phyloP scores from a whole-genome alignment of 64 coral and sea anemone species.

The Acropora tenuis region DNA sequence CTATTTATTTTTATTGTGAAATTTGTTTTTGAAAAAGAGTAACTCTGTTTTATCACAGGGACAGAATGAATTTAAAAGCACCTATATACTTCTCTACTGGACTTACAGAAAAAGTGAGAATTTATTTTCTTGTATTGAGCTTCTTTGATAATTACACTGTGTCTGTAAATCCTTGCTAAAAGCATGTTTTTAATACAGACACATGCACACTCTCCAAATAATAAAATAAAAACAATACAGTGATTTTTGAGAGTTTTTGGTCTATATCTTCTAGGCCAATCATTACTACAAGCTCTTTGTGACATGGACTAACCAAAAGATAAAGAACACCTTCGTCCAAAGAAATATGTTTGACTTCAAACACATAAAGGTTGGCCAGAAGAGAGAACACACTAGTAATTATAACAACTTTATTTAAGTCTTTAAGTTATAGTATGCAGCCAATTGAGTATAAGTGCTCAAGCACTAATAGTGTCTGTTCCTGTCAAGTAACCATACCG shows the following conservation, averaged over 20 bases:
- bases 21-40: no score
- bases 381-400: no score
- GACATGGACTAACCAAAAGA: constrained; percentile 99
- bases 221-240: no score
- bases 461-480: no score
- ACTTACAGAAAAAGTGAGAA: constrained; percentile 89
- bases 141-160: no score
- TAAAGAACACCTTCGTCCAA: constrained; percentile 98
- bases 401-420: no score
- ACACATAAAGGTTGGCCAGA: constrained; percentile 85
- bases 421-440: no score
- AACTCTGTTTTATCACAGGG: constrained; percentile 55
- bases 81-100: constrained; percentile 98
- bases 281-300: constrained; percentile 99
- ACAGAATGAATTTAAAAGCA: constrained; percentile 97
- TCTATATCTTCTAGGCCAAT: constrained; percentile 64
- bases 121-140: background rate
- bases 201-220: no score
- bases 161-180: background rate
- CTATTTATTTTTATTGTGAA: no score
- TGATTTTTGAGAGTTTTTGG: no score
- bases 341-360: constrained; percentile 99
- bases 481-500: no score
- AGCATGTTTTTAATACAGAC: background rate
- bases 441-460: no score